A percentile compares a stretch with the other conserved stretches of the same genome.
phyloP scores from a whole-genome alignment of 2,888 invertebrate genomes.

The Microplitis manilae region DNA sequence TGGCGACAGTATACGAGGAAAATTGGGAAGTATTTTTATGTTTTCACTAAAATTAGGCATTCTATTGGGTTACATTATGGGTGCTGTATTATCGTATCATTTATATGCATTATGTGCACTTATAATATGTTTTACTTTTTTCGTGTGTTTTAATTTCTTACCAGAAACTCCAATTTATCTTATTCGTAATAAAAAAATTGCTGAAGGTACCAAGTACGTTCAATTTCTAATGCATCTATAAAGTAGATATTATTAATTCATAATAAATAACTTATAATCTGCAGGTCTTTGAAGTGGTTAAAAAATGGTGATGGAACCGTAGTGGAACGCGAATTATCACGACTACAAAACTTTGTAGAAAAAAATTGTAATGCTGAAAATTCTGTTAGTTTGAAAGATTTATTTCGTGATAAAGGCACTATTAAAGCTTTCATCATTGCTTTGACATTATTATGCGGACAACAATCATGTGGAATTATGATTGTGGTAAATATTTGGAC shows the following conservation, averaged over 20 bases:
- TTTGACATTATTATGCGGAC: constrained; percentile 67
- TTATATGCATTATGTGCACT: constrained; percentile 70
- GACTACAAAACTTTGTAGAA: constrained; percentile 57
- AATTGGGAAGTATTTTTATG: constrained; percentile 74
- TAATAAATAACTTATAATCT: background rate
- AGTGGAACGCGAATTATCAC: constrained; percentile 59
- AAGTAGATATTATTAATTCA: background rate
- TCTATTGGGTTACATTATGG: constrained; percentile 69
- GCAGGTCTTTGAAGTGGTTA: constrained; percentile 51
- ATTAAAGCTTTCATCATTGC: constrained; percentile 67
- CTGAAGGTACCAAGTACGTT: constrained; percentile 57
- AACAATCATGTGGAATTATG: constrained; percentile 72
- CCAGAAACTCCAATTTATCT: constrained; percentile 76
- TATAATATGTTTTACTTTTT: constrained; percentile 68
- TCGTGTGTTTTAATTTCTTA: constrained; percentile 70
- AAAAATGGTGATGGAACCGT: constrained; percentile 57
- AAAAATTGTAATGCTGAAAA: constrained; percentile 50
- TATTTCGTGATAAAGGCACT: constrained; percentile 67
- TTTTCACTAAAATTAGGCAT: constrained; percentile 72
- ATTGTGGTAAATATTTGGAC: constrained; percentile 66
- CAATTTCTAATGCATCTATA: background rate
- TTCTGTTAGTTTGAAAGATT: constrained; percentile 61
- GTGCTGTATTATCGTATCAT: constrained; percentile 70
- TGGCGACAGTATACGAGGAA: constrained; percentile 74
- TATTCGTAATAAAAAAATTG: constrained; percentile 62